phyloP scores from a whole-genome alignment of 2,888 invertebrate genomes.

The Plebejus argus region DNA sequence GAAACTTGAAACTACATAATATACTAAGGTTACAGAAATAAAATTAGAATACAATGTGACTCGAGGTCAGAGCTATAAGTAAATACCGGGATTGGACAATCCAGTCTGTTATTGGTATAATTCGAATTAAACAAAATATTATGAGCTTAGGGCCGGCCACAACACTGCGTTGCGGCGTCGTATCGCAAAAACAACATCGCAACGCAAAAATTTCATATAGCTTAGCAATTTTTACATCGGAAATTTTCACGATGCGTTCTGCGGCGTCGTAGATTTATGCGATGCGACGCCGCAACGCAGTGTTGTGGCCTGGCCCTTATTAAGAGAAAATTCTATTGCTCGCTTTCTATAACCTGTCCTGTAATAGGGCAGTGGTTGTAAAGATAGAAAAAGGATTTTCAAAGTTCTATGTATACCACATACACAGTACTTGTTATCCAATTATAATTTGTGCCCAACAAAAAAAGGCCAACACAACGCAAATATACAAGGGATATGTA shows the following conservation, averaged over 20 bases:
- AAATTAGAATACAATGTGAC: background rate
- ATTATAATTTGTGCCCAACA: background rate
- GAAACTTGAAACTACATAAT: conserved; percentile 59
- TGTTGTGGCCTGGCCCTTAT: no score
- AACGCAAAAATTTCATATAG: no score
- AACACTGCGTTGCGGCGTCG: no score
- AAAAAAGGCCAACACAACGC: background rate
- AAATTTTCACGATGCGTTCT: no score
- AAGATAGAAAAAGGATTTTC: no score
- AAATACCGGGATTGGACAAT: background rate
- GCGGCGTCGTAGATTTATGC: no score
- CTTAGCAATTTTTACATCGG: no score
- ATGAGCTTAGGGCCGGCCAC: no score
- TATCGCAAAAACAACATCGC: no score
- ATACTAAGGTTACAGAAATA: background rate
- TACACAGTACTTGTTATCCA: background rate
- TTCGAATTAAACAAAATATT: background rate
- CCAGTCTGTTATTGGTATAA: background rate
- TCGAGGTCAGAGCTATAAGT: background rate
- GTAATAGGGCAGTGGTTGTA: background rate
- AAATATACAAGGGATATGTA: conserved; percentile 15
- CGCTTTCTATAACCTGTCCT: background rate
- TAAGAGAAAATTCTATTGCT: background rate
- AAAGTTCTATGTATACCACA: background rate
- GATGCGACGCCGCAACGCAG: no score